These are phyloP conservation scores for Erethizon dorsatum DNA, from an alignment of 2,797 vertebrate genomes.

Conservation along the genomic window DNA sequence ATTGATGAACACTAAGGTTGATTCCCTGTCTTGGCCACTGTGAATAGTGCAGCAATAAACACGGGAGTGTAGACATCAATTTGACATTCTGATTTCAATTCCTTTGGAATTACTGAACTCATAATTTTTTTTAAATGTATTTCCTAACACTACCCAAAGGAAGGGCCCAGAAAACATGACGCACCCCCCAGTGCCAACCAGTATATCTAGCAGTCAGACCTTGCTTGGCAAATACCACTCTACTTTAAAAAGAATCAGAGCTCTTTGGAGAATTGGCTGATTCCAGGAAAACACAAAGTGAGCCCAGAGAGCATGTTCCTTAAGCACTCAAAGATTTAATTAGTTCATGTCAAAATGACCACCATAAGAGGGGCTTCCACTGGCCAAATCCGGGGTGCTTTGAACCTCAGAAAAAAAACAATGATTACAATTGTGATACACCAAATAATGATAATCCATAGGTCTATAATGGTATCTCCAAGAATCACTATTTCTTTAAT, in stretches of 20 bases:
- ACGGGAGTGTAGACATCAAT: neutral
- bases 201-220: neutral
- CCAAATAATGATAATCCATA: neutral
- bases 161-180: neutral
- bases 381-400: neutral
- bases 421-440: neutral
- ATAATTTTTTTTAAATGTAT: neutral
- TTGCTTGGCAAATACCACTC: neutral
- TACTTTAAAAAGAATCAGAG: neutral
- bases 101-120: neutral
- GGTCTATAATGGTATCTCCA: neutral
- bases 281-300: neutral
- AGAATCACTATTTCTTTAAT: neutral
- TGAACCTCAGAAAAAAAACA: neutral
- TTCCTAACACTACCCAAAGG: neutral
- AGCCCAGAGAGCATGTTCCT: neutral
- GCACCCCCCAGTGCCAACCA: neutral
- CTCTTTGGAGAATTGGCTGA: conserved; percentile 1
- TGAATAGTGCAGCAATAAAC: neutral
- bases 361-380: neutral
- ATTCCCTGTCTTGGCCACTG: neutral
- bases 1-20: neutral
- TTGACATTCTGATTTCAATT: neutral
- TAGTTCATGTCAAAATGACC: neutral
- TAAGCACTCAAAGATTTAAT: neutral